Base-by-base conservation (phyloP, 2,797 vertebrate genomes). In the Galago senegalensis region DNA sequence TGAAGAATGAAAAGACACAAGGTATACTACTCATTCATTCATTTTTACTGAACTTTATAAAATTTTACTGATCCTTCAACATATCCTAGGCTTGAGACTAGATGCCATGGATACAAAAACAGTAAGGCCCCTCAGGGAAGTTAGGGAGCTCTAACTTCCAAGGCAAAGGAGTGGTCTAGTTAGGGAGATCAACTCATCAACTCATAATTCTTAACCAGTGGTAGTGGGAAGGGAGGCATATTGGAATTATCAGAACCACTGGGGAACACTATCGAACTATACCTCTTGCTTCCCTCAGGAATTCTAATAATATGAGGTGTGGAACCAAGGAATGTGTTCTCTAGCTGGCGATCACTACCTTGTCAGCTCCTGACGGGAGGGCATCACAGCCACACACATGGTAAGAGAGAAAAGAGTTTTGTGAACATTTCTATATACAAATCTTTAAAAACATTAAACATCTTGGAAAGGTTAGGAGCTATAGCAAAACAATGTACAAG, bases 391-490 rank as follows among this genome's bases (percentile, higher is more conserved):
- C 10, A 31, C 77, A 85, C 1, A 43, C 0, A 3, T 11, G 5
- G 53, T 27, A 17, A 61, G 7, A 89, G 3, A 84, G 63, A 34
- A 43, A 21, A 53, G 72, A 88, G 25, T n/a, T 72, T 73, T 91
- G 72, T 65, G 49, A 67, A 31, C 17, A 40, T 43, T 58, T 72
- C 61, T 77, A 20, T 29, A 65, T 7, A 46, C 25, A 56, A 27
- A 63, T 46, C 83, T 94, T 65, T 58, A 72, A 84, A 89, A 84
- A 31, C 21, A 67, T 65, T 49, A 65, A 79, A 93, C 70, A 25
- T 21, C 63, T 69, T 84, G 37, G n/a, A 77, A 83, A 84, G 79
- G 27, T 61, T 86, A 49, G 85, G 75, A 56, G 29, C 67, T 91
- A 29, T 17, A 43, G 60, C 1, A n/a, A 58, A 46, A 91, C 65